Percentiles rank a stretch among this genome's conserved stretches.
phyloP scores from a whole-genome alignment of 2,113 vertebrate genomes.

The Hystrix cristata region DNA sequence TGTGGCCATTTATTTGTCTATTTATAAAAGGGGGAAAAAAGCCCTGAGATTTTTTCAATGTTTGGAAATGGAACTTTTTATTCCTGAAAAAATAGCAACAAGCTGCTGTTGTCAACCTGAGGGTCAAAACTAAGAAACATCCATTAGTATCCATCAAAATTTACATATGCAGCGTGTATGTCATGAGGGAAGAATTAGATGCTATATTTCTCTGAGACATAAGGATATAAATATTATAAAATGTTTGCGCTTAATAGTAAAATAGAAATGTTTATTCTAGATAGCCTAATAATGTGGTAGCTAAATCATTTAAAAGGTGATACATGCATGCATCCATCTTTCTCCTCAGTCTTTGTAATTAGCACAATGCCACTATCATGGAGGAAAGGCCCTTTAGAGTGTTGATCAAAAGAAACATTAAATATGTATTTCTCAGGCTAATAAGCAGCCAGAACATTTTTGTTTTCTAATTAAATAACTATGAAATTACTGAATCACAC shows the following conservation, averaged over 20 bases:
- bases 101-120: constrained; percentile 71
- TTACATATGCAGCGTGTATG: not conserved
- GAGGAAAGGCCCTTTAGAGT: not conserved
- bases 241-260: not conserved
- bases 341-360: not conserved
- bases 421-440: not conserved
- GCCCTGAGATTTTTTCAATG: constrained; percentile 13
- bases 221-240: constrained; percentile 48
- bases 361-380: not conserved
- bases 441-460: not conserved
- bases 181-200: constrained; percentile 69
- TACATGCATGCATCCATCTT: not conserved
- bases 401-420: constrained; percentile 28
- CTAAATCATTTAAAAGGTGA: constrained; percentile 37
- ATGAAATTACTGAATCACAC: not conserved
- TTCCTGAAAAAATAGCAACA: constrained; percentile 63
- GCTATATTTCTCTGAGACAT: not conserved
- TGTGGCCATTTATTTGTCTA: constrained; percentile 78
- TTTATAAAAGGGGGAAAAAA: constrained; percentile 70
- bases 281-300: not conserved
- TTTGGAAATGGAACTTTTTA: constrained; percentile 77
- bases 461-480: constrained; percentile 61
- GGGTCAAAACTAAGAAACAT: constrained; percentile 38
- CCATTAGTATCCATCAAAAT: constrained; percentile 55
- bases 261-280: not conserved